Base-by-base conservation (phyloP, 2,113 vertebrate genomes). In the Sylvia atricapilla region DNA sequence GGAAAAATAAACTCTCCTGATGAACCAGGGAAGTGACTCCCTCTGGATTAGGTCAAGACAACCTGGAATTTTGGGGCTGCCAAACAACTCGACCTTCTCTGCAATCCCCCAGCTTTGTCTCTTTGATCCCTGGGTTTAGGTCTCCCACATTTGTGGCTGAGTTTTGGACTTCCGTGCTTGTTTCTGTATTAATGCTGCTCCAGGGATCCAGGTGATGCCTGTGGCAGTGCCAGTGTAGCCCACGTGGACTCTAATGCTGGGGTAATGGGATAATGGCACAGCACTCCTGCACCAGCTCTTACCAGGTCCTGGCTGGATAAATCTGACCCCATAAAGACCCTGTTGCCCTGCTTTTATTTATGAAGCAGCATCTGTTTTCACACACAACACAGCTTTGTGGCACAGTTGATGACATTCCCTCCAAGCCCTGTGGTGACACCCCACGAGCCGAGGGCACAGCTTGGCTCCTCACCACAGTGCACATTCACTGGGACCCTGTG, bases 401-500 rank as follows among this genome's bases (percentile, higher is more conserved):
- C 60, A 49, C 49, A 33, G 58, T 2, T 9, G 56, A 33, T 33
- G 1, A 1, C 0, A 0, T 47, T 70, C 35, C 44, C 72, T 81
- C 52, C 33, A 49, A 64, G 37, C 9, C 60, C 43, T 11, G 6
- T 24, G 39, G 69, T 67, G 62, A 33, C 41, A 37, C 5, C 39
- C 21, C 8, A 2, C 3, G 1, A 56, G 62, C 43, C 1, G 3
- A 56, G 58, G 53, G 20, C 56, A 39, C 1, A 1, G 62, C 33
- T 76, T 4, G 2, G 31, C 43, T 24, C 49, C 20, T n/a, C 20
- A 11, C 68, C 17, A 0, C 0, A 15, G 49, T n/a, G 56, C 43
- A 33, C 46, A 6, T 50, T 27, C 50, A 19, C 41, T 0, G 0
- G 23, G 20, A 46, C 18, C 72, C 63, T 1, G 0, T 62, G 27